A percentile compares a stretch with the other conserved stretches of the same genome.
Evolutionary conservation across 1,140 invertebrate species (phyloP).

Genomic region (Trichomalopsis sarcophagae): DNA sequence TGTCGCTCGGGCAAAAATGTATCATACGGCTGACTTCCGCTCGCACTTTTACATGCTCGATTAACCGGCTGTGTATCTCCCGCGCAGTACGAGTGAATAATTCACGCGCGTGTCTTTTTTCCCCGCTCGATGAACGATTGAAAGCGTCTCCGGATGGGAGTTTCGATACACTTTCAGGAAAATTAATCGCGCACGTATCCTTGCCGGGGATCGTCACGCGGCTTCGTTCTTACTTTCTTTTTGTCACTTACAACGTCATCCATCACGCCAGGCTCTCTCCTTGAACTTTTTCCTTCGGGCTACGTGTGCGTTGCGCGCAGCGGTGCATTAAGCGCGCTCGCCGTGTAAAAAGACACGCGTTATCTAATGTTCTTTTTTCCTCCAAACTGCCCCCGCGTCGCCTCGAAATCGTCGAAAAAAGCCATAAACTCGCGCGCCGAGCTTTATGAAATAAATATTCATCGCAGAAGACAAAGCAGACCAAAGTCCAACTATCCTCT

Average conservation of each 20-base stretch:
- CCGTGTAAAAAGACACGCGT: not conserved
- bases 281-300: not conserved
- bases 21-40: not conserved
- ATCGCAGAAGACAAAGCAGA: not conserved
- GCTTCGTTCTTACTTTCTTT: conserved; percentile 14
- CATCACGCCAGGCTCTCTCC: not conserved
- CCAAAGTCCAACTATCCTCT: not conserved
- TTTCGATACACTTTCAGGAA: not conserved
- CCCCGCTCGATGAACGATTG: too few species aligned
- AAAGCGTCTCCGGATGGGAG: not conserved
- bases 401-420: not conserved
- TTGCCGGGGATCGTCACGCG: not conserved
- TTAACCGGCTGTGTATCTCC: not conserved
- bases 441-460: not conserved
- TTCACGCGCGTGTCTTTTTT: not conserved
- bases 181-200: conserved; percentile 4
- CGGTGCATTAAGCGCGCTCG: conserved; percentile 22
- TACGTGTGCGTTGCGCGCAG: not conserved
- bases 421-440: too few species aligned
- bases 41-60: not conserved
- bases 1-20: not conserved
- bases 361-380: conserved; percentile 19
- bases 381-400: not conserved
- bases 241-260: not conserved
- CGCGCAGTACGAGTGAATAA: not conserved